Evolutionary conservation across 2,797 vertebrate genomes (phyloP).

Genomic region (Ataeniobius toweri): DNA sequence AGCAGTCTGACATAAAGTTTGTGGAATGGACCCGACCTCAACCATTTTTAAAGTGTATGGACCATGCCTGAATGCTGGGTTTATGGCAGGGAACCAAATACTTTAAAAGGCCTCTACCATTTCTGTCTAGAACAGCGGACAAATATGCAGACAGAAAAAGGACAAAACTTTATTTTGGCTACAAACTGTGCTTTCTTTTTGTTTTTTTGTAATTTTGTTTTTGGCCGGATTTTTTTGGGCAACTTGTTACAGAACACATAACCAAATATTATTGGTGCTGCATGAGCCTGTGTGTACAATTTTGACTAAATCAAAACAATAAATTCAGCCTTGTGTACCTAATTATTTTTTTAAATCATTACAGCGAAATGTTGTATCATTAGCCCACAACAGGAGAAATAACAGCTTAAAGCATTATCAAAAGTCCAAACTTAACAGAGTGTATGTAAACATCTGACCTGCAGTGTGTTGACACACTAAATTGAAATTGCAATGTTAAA

Average conservation of each 20-base stretch:
- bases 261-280: neutral
- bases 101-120: neutral
- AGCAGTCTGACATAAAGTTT: no score
- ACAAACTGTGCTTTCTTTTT: neutral
- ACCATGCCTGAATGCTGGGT: neutral
- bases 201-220: neutral
- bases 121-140: neutral
- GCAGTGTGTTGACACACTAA: neutral
- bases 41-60: no score
- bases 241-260: neutral
- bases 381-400: neutral
- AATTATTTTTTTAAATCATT: neutral
- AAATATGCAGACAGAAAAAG: neutral
- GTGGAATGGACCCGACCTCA: no score
- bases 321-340: neutral
- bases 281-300: neutral
- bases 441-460: neutral
- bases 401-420: neutral
- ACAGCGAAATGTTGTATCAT: neutral
- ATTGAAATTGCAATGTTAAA: neutral
- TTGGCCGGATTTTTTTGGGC: accelerated
- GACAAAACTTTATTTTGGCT: neutral
- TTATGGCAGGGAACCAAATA: neutral
- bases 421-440: neutral
- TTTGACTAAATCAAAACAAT: neutral